A percentile compares a stretch with the other conserved stretches of the same genome.
Evolutionary conservation across 2,797 vertebrate species (phyloP).

Genomic region (Liparis tanakae): DNA sequence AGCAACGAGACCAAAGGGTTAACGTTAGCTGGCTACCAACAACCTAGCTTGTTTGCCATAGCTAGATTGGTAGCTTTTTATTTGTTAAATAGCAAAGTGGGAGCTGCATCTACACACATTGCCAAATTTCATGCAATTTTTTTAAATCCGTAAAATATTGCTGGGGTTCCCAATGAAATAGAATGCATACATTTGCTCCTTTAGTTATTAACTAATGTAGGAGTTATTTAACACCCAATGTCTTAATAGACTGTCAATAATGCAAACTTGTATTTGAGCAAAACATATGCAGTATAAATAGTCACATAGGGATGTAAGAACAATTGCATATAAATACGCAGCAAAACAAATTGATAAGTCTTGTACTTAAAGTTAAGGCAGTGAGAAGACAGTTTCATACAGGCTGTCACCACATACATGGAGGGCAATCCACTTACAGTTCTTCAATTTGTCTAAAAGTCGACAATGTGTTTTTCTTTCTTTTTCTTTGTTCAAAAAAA

Average conservation of each 20-base stretch:
- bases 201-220: not conserved
- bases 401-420: slow-evolving; percentile 36
- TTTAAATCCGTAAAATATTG: not conserved
- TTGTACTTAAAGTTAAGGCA: slow-evolving; percentile 32
- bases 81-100: no score
- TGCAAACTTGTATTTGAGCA: not conserved
- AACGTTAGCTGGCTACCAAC: no score
- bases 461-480: no score
- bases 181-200: not conserved
- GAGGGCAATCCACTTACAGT: slow-evolving; percentile 33
- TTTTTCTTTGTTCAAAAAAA: no score
- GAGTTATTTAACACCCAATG: not conserved
- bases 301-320: no score
- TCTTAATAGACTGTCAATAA: not conserved
- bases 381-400: slow-evolving; percentile 59
- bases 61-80: no score
- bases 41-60: no score
- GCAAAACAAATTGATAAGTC: slow-evolving; percentile 7
- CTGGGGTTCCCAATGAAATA: not conserved
- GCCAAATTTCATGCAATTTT: no score
- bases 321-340: slow-evolving; percentile 8
- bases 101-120: not conserved
- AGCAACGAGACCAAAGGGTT: no score
- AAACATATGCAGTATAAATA: not conserved
- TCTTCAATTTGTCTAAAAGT: slow-evolving; percentile 43